Conservation (phyloP, 2,888 invertebrate genomes). For the Caenorhabditis macrosperma region DNA sequence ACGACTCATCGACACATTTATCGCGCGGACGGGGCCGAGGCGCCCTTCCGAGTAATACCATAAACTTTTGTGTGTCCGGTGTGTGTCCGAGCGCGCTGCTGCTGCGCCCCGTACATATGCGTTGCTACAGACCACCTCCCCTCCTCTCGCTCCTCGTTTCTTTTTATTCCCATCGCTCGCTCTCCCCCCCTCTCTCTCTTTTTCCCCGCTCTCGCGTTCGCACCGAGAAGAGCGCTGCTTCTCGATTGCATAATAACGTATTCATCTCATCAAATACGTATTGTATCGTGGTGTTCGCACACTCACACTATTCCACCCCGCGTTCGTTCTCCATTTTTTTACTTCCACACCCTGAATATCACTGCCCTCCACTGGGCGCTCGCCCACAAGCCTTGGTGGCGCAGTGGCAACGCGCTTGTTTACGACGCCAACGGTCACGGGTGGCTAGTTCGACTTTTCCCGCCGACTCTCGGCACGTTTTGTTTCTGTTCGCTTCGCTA, state of each 20-base stretch:
- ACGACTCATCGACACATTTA: conserved; percentile 52
- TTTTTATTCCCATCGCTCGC: conserved; percentile 19
- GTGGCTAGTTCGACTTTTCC: too few species aligned
- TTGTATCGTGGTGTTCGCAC: conserved; percentile 3
- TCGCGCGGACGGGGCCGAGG: conserved; percentile 11
- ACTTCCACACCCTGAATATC: not conserved
- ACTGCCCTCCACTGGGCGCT: too few species aligned
- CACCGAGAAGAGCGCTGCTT: too few species aligned
- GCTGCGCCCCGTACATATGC: not conserved
- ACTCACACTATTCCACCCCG: too few species aligned
- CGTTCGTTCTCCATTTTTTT: not conserved
- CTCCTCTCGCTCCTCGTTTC: not conserved
- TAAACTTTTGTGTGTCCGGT: conserved; percentile 26
- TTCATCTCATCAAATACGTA: conserved; percentile 46
- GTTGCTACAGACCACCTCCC: not conserved
- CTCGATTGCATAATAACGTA: conserved; percentile 46
- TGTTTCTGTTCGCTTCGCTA: conserved; percentile 18
- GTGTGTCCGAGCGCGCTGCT: not conserved
- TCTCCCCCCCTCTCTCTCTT: conserved; percentile 2
- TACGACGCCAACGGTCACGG: not conserved
- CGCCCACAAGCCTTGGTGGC: too few species aligned
- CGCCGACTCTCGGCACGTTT: not conserved
- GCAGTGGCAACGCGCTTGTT: too few species aligned
- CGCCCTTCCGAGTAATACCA: conserved; percentile 40
- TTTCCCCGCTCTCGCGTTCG: too few species aligned